A percentile compares a stretch with the other conserved stretches of the same genome.
Evolutionary conservation across 2,888 invertebrate species (phyloP).

Genomic region (Ophion ellenae): DNA sequence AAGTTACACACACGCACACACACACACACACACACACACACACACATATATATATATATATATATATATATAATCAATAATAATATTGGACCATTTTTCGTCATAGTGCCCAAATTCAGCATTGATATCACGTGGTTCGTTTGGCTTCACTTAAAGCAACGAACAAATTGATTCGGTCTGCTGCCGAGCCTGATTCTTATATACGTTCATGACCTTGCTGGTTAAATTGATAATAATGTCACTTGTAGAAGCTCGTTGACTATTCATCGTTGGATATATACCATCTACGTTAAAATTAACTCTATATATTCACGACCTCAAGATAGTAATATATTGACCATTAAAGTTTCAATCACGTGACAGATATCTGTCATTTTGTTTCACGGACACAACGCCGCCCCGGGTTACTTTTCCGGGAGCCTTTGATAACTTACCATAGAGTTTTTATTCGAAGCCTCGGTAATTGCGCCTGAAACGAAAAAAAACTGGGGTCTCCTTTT

Average conservation of each 20-base stretch:
- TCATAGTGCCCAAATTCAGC: slow-evolving; percentile 30
- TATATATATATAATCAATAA: no score
- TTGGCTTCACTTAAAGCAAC: slow-evolving; percentile 60
- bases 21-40: no score
- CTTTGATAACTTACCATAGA: no score
- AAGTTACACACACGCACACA: no score
- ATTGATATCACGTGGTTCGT: slow-evolving; percentile 70
- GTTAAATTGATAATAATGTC: slow-evolving; percentile 63
- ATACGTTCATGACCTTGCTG: slow-evolving; percentile 58
- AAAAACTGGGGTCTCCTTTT: no score
- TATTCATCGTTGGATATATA: slow-evolving; percentile 8
- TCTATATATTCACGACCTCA: slow-evolving; percentile 11
- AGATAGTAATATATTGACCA: background rate
- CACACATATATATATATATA: no score
- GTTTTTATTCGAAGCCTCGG: no score
- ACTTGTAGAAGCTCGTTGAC: slow-evolving; percentile 42
- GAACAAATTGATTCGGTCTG: slow-evolving; percentile 71
- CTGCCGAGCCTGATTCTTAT: slow-evolving; percentile 33
- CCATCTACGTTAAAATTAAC: slow-evolving; percentile 8
- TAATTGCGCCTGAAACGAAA: no score
- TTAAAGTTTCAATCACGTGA: background rate
- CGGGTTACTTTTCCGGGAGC: no score
- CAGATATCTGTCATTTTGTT: background rate
- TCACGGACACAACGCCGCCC: no score
- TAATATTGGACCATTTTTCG: no score